Base-by-base conservation (phyloP, 2,888 invertebrate genomes). In the Lithosia quadra region DNA sequence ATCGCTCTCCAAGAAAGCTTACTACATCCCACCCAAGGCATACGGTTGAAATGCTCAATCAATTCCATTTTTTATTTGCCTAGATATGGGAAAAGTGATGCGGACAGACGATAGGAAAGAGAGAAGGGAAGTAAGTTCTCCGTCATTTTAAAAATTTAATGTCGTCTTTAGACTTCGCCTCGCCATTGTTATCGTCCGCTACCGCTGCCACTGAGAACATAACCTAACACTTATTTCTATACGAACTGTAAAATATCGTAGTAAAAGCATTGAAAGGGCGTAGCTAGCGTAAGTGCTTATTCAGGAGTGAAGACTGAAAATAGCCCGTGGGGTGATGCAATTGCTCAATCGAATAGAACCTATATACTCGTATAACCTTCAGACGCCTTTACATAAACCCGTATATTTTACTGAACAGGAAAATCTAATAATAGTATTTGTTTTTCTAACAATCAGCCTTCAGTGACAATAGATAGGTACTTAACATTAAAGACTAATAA, bases 371-470 rank as follows among this genome's bases (percentile, higher is more conserved):
- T 43, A 39, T 55, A 67, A 24, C 68, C 68, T 68, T 63, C 68
- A 53, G 18, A 49, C n/a, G 22, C 39, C 34, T 34, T 63, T 49
- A 63, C 60, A 68, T 68, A 64, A 63, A 28, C 68, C 68, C 68
- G 64, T 64, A 68, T 64, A 59, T 22, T 55, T 18, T 39, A 22
- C 24, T 34, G 22, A 34, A 68, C 67, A 68, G 63, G 67, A 68
- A 68, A 68, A 63, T 63, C 63, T 68, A 58, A 58, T 57, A 62
- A 18, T 67, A 67, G 56, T 63, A 34, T n/a, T 24, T 1, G 13
- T 36, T 24, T 57, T 39, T 43, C 63, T 63, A 62, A 33, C 15
- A 28, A 10, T 49, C 49, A 67, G 33, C 67, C 67, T 67, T 67
- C 57, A 49, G 13, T 22, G n/a, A n/a, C n/a, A n/a, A n/a, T 22